These are phyloP conservation scores for Schizopygopsis malacanthus DNA, from an alignment of 2,797 vertebrate genomes.

Conservation along the genomic window DNA sequence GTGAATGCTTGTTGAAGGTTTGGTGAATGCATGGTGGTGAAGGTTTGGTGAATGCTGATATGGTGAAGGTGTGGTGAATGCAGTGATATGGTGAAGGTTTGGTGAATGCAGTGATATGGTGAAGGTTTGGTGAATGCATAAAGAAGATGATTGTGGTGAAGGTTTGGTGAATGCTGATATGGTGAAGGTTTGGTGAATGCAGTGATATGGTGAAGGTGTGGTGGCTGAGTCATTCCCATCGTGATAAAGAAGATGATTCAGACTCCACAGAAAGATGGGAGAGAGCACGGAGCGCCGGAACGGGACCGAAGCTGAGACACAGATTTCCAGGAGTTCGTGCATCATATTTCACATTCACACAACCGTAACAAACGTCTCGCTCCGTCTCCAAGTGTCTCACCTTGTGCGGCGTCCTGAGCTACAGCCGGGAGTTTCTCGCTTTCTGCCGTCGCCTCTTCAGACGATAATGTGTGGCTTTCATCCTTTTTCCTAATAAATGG, in stretches of 20 bases:
- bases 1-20: no score
- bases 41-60: no score
- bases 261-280: slow-evolving; percentile 91
- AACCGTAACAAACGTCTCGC: not conserved
- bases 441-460: slow-evolving; percentile 69
- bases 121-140: slow-evolving; percentile 69
- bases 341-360: slow-evolving; percentile 10
- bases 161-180: no score
- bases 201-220: no score
- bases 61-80: no score
- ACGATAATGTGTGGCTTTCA: slow-evolving; percentile 73
- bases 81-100: no score
- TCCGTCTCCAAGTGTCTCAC: slow-evolving; percentile 62
- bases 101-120: no score
- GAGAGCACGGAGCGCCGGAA: slow-evolving; percentile 86
- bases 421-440: slow-evolving; percentile 69
- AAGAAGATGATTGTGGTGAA: slow-evolving; percentile 83
- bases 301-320: slow-evolving; percentile 70
- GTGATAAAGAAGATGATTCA: no score
- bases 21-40: no score
- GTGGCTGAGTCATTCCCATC: slow-evolving; percentile 88
- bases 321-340: not conserved
- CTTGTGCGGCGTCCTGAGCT: slow-evolving; percentile 50
- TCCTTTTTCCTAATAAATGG: slow-evolving; percentile 78
- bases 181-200: no score